phyloP scores from a whole-genome alignment of 2,888 invertebrate species.

The Hypolimnas misippus region DNA sequence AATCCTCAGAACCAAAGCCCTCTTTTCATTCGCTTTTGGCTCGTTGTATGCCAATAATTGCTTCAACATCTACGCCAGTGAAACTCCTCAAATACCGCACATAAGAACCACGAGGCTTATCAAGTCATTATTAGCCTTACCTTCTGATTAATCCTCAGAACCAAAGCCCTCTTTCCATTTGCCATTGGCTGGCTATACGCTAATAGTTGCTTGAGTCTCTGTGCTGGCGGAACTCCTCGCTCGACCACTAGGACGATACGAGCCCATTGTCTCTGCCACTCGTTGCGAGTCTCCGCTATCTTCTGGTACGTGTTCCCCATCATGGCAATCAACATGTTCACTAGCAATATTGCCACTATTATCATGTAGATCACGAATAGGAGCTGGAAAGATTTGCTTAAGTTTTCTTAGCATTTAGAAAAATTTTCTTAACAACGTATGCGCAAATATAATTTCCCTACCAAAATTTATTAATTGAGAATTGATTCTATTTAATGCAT shows the following conservation, averaged over 20 bases:
- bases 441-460: no score
- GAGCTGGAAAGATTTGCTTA: constrained; percentile 87
- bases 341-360: constrained; percentile 94
- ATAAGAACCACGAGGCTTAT: neutral
- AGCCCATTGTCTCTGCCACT: constrained; percentile 99
- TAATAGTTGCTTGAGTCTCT: constrained; percentile 92
- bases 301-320: constrained; percentile 99
- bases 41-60: constrained; percentile 96
- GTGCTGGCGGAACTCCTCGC: constrained; percentile 96
- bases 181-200: constrained; percentile 98
- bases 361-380: constrained; percentile 99
- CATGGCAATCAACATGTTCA: constrained; percentile 97
- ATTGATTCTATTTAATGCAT: no score
- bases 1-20: constrained; percentile 93
- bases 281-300: constrained; percentile 98
- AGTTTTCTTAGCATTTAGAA: neutral
- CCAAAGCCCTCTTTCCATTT: constrained; percentile 92
- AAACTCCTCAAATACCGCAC: constrained; percentile 86
- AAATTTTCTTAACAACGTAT: no score
- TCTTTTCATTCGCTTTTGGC: constrained; percentile 94
- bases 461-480: no score
- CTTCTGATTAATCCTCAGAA: constrained; percentile 94
- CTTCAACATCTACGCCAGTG: constrained; percentile 92
- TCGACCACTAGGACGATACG: constrained; percentile 98
- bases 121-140: constrained; percentile 67